Conservation (phyloP, 2,797 vertebrate species). For the Micromesistius poutassou region DNA sequence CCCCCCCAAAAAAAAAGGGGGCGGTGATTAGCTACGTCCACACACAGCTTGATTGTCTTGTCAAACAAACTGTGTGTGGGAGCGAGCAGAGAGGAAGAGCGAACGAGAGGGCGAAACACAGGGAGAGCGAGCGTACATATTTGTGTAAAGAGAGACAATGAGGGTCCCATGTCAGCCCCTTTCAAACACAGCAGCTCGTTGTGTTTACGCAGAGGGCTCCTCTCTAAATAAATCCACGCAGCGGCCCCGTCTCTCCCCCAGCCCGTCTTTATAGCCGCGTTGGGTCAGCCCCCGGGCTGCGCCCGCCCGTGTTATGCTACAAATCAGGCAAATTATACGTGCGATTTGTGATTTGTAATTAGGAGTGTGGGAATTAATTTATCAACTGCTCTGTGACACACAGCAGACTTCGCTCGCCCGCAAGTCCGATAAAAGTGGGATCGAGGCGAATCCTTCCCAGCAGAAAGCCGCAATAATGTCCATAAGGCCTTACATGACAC, state of each 20-base stretch:
- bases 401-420: too few species aligned
- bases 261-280: constrained; percentile 5
- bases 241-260: constrained; percentile 9
- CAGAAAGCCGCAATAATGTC: too few species aligned
- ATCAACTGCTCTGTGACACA: too few species aligned
- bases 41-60: constrained; percentile 39
- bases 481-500: too few species aligned
- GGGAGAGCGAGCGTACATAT: constrained; percentile 17
- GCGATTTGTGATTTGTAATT: constrained; percentile 18
- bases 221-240: constrained; percentile 38
- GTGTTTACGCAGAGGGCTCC: constrained; percentile 38
- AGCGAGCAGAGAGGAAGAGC: constrained; percentile 3
- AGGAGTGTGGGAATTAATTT: constrained; percentile 12
- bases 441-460: too few species aligned
- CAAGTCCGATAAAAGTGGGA: too few species aligned
- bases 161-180: constrained; percentile 46
- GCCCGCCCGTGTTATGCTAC: neutral
- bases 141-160: constrained; percentile 19
- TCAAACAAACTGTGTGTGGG: constrained; percentile 64
- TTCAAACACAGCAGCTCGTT: constrained; percentile 44
- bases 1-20: too few species aligned
- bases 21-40: constrained; percentile 30
- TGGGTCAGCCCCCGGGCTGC: constrained; percentile 14
- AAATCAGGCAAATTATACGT: constrained; percentile 2
- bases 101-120: constrained; percentile 8